phyloP scores from a whole-genome alignment of 2,113 vertebrate genomes.

The Ranitomeya imitator region DNA sequence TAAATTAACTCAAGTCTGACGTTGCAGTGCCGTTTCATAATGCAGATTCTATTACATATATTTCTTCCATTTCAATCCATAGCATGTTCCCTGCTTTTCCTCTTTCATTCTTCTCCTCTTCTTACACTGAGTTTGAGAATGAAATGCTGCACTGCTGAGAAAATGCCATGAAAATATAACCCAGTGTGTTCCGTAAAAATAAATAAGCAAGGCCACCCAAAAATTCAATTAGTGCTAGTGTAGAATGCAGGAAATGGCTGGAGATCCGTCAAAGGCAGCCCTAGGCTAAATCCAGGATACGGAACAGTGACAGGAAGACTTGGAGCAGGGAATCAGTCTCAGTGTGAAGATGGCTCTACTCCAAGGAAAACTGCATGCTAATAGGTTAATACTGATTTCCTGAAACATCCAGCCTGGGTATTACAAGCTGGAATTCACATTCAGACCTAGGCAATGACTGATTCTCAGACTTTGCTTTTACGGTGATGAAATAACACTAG shows the following conservation, averaged over 20 bases:
- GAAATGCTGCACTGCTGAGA: slow-evolving; percentile 95
- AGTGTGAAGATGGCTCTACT: slow-evolving; percentile 77
- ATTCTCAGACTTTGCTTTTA: slow-evolving; percentile 67
- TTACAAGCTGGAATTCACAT: slow-evolving; percentile 72
- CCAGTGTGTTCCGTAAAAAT: slow-evolving; percentile 95
- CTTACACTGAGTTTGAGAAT: slow-evolving; percentile 73
- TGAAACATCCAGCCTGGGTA: slow-evolving; percentile 71
- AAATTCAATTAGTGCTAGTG: slow-evolving; percentile 97
- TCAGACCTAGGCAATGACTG: slow-evolving; percentile 67
- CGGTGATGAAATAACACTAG: slow-evolving; percentile 68
- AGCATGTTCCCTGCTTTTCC: slow-evolving; percentile 59
- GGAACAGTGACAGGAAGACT: slow-evolving; percentile 78
- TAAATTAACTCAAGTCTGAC: not conserved
- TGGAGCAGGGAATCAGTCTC: slow-evolving; percentile 69
- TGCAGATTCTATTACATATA: slow-evolving; percentile 23
- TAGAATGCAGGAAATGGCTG: slow-evolving; percentile 92
- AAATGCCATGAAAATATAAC: slow-evolving; percentile 97
- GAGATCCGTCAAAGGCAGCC: slow-evolving; percentile 79
- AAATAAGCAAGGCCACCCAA: slow-evolving; percentile 99
- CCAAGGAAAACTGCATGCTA: slow-evolving; percentile 76
- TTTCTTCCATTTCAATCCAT: slow-evolving; percentile 58
- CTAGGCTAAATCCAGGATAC: slow-evolving; percentile 74
- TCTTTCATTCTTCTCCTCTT: slow-evolving; percentile 68
- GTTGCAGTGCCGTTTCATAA: not conserved
- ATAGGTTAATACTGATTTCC: slow-evolving; percentile 73